Percentiles rank a stretch among this genome's conserved stretches.
Conservation (phyloP, 2,888 invertebrate genomes). For the Auanema freiburgensis region DNA sequence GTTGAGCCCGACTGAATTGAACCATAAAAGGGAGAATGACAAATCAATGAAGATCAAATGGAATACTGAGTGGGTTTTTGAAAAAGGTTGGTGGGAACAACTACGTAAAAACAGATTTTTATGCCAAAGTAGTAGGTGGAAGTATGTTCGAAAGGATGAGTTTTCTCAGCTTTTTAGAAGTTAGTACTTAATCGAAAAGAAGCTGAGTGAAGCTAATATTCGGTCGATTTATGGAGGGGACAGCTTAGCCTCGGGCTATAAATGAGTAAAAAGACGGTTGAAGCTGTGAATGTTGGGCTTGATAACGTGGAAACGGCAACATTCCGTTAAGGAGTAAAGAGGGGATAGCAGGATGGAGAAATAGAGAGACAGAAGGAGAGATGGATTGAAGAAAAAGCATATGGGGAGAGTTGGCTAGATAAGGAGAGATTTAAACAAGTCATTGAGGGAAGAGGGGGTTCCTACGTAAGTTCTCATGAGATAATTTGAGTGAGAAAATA, state of each 20-base stretch:
- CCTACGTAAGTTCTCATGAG: neutral
- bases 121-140: too few species aligned
- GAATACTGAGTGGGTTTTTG: too few species aligned
- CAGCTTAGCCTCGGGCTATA: neutral
- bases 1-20: too few species aligned
- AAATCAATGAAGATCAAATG: too few species aligned
- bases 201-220: too few species aligned
- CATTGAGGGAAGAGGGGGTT: neutral
- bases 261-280: constrained; percentile 4
- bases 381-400: constrained; percentile 4
- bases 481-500: too few species aligned
- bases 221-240: neutral
- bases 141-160: too few species aligned
- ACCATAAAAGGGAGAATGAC: too few species aligned
- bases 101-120: too few species aligned
- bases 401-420: constrained; percentile 2
- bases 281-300: constrained; percentile 1
- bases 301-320: neutral
- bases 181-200: too few species aligned
- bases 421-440: constrained; percentile 9
- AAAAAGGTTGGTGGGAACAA: too few species aligned
- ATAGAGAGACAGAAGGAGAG: constrained; percentile 9
- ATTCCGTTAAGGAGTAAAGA: neutral
- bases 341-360: neutral
- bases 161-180: too few species aligned